Evolutionary conservation across 92 coral and sea anemone species (phyloP).

Genomic region (Metridium senile): DNA sequence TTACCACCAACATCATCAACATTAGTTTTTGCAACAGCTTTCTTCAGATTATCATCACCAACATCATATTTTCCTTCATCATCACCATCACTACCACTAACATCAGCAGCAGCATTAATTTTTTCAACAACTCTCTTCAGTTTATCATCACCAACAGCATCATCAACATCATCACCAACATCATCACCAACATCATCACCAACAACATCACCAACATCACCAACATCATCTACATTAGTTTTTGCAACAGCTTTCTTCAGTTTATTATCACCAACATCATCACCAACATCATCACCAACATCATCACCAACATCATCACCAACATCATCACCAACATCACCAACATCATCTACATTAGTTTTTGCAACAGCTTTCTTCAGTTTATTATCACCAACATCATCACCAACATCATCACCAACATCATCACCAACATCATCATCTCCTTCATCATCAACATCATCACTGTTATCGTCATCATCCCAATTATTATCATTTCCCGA

Average conservation of each 20-base stretch:
- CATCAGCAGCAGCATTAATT: too few species aligned
- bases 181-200: not conserved
- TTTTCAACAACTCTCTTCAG: too few species aligned
- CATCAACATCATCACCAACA: not conserved
- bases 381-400: not conserved
- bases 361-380: too few species aligned
- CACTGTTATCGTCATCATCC: not conserved
- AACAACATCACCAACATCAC: not conserved
- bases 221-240: not conserved
- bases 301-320: too few species aligned
- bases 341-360: not conserved
- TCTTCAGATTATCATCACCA: not conserved
- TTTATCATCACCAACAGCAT: not conserved
- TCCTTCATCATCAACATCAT: not conserved
- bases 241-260: too few species aligned
- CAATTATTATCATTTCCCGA: not conserved
- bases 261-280: too few species aligned
- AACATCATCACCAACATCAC: too few species aligned
- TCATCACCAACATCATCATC: not conserved
- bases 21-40: not conserved
- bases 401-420: not conserved
- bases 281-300: too few species aligned
- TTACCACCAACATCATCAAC: not conserved
- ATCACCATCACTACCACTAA: not conserved
- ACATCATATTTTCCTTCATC: not conserved